Conservation (phyloP, 2,888 invertebrate genomes). For the Eilema sororculum region DNA sequence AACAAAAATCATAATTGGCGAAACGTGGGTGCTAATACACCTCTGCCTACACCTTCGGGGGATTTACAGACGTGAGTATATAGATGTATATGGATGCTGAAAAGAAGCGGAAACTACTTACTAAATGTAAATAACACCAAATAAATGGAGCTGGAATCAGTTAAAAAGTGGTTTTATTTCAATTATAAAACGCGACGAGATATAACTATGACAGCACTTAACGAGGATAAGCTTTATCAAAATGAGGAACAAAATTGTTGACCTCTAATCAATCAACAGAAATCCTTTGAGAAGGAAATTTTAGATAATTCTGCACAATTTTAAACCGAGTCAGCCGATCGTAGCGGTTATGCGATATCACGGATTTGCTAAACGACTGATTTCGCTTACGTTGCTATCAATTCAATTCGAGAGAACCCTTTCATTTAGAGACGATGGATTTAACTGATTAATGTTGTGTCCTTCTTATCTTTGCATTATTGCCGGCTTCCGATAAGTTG, state of each 20-base stretch:
- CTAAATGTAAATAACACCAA: too few species aligned
- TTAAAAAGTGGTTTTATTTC: too few species aligned
- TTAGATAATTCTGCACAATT: slow-evolving; percentile 18
- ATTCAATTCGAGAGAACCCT: slow-evolving; percentile 18
- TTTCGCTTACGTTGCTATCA: slow-evolving; percentile 21
- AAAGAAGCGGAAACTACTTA: too few species aligned
- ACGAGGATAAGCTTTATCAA: not conserved
- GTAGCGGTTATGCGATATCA: slow-evolving; percentile 15
- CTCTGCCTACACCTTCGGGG: too few species aligned
- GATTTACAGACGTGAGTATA: too few species aligned
- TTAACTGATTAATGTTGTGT: slow-evolving; percentile 11
- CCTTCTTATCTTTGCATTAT: not conserved
- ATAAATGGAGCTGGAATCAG: too few species aligned
- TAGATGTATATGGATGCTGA: too few species aligned
- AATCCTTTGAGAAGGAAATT: slow-evolving; percentile 12
- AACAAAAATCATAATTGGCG: too few species aligned
- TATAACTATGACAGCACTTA: not conserved
- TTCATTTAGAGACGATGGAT: slow-evolving; percentile 7
- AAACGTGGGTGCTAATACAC: too few species aligned
- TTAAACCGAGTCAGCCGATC: slow-evolving; percentile 17
- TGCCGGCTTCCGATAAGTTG: not conserved
- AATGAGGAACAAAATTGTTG: not conserved
- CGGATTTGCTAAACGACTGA: slow-evolving; percentile 20
- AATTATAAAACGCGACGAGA: not conserved
- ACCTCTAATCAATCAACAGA: slow-evolving; percentile 14